Evolutionary conservation across 2,888 invertebrate genomes (phyloP), one percentile per base, ranked within the genome.

Genomic region (Lasioglossum oenotherae): DNA sequence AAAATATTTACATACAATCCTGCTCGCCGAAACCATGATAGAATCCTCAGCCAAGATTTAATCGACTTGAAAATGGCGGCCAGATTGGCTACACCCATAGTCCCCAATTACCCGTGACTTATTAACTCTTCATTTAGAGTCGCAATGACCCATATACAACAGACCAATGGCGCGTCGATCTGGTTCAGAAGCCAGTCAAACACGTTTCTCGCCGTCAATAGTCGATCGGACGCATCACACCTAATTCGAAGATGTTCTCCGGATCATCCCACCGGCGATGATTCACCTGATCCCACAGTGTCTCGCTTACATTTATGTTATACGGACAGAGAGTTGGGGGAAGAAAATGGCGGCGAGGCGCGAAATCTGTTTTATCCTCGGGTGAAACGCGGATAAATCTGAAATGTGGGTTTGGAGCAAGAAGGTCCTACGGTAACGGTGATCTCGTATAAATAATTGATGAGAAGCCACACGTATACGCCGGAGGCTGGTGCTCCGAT

Each of bases 401-500:
- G 72, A 88, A 87, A 90, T 82, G 84, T 85, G 79, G 87, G 86
- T 89, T 84, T 72, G 74, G 81, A 83, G 80, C 81, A 87, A 89
- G 87, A 71, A 83, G 85, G 74, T 81, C 78, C 84, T 78, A 64
- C 23, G 44, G 81, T 84, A 89, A 82, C 88, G 84, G 82, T 81
- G 86, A 87, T 88, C 81, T 86, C 74, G 74, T 76, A 90, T 90
- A 91, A 90, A 90, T 90, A 89, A 90, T 90, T 90, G 85, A 90
- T 90, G 89, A 91, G 88, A 35, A 69, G 74, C 67, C 78, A n/a
- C 46, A n/a, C 69, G 64, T 69, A 80, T 69, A 80, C 73, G 76
- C 79, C 67, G 78, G 60, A 88, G 78, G 88, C 76, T 83, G 23
- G 78, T 77, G 64, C 72, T 67, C 74, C 71, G 77, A 91, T 91